Conservation (phyloP, 2,797 vertebrate genomes). For the Dryobates pubescens region DNA sequence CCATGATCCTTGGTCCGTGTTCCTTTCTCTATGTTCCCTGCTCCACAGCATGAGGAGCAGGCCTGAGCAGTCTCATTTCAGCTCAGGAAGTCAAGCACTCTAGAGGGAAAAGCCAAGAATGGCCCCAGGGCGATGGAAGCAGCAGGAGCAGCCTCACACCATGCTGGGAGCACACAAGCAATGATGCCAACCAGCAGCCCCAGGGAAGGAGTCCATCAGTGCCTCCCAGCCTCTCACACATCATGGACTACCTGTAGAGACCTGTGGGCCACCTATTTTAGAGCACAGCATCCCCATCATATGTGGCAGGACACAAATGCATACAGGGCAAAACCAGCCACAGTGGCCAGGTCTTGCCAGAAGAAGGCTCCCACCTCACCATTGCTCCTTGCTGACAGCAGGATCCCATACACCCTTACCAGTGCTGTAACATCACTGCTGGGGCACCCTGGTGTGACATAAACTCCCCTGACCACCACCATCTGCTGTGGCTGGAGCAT, state of each 20-base stretch:
- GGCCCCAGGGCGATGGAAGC: accelerated
- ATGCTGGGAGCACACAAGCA: accelerated
- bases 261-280: background rate
- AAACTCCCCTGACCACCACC: accelerated
- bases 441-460: background rate
- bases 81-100: background rate
- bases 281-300: too few species aligned
- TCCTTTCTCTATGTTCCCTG: background rate
- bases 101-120: background rate
- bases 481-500: background rate
- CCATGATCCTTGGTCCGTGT: background rate
- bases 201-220: background rate
- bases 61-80: background rate
- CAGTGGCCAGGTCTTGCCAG: background rate
- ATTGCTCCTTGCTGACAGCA: background rate
- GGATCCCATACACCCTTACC: background rate
- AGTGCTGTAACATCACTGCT: background rate
- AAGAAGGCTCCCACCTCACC: accelerated
- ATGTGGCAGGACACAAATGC: background rate
- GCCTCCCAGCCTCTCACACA: background rate
- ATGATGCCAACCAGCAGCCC: background rate
- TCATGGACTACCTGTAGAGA: background rate
- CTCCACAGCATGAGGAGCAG: background rate
- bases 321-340: background rate
- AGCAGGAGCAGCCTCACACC: background rate